phyloP scores from a whole-genome alignment of 35 echinoderm and acorn worm species.

The Ptychodera flava region DNA sequence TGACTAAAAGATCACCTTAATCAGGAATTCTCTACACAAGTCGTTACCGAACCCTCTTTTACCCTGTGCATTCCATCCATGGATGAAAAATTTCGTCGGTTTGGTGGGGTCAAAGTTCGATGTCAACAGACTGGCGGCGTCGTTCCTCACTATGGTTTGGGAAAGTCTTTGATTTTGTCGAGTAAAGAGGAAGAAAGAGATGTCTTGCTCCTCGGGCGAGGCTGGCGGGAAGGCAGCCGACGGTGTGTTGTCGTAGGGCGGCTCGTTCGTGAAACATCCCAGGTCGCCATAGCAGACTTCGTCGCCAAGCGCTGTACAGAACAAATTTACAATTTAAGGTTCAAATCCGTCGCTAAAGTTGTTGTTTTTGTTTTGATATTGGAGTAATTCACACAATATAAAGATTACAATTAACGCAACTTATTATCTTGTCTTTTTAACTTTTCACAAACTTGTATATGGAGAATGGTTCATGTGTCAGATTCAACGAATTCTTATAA shows the following conservation, averaged over 20 bases:
- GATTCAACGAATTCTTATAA: too few relatives aligned
- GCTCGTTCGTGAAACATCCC: conserved; percentile 32
- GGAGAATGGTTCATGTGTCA: too few relatives aligned
- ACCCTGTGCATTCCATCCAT: conserved; percentile 29
- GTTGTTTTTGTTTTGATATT: too few relatives aligned
- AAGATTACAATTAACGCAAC: too few relatives aligned
- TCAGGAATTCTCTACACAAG: neutral
- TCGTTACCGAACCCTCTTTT: neutral
- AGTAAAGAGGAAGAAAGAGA: neutral
- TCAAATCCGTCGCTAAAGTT: too few relatives aligned
- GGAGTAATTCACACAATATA: too few relatives aligned
- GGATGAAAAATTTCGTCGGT: conserved; percentile 51
- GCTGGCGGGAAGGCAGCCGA: conserved; percentile 8
- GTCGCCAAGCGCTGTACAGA: neutral
- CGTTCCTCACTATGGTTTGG: neutral
- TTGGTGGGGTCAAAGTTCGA: conserved; percentile 40
- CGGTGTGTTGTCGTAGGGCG: conserved; percentile 20
- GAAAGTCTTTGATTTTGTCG: neutral
- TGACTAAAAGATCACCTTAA: too few relatives aligned
- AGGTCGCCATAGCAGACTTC: conserved; percentile 30
- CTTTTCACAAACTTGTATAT: too few relatives aligned
- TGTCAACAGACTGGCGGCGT: neutral
- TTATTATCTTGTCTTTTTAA: too few relatives aligned
- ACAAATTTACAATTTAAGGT: too few relatives aligned
- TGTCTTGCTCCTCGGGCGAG: neutral